Conservation (phyloP, 2,113 vertebrate genomes). For the Ornithorhynchus anatinus region DNA sequence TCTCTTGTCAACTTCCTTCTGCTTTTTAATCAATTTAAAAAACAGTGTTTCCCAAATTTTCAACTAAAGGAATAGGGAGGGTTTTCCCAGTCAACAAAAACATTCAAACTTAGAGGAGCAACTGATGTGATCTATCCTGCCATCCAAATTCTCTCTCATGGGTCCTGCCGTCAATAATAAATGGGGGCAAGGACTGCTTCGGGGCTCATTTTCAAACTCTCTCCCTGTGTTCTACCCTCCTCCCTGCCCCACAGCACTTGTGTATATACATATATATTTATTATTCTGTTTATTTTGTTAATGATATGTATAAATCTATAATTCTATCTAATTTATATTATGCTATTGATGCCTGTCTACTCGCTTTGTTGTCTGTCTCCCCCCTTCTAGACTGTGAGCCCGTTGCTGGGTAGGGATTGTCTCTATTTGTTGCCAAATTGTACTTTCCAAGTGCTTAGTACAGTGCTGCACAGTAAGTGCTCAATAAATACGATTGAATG, state of each 20-base stretch:
- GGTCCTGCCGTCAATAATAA: slow-evolving; percentile 39
- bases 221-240: background rate
- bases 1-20: slow-evolving; percentile 37
- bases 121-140: slow-evolving; percentile 3
- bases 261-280: background rate
- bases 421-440: too few relatives aligned
- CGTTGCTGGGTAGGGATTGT: too few relatives aligned
- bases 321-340: too few relatives aligned
- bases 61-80: background rate
- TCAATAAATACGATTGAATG: too few relatives aligned
- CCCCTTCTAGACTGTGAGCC: too few relatives aligned
- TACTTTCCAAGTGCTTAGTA: too few relatives aligned
- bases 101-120: slow-evolving; percentile 11
- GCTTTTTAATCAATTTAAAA: slow-evolving; percentile 49
- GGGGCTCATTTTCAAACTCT: background rate
- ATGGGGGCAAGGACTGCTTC: slow-evolving; percentile 5
- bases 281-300: too few relatives aligned
- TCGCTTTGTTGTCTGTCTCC: too few relatives aligned
- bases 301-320: too few relatives aligned
- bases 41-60: slow-evolving; percentile 20
- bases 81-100: slow-evolving; percentile 5
- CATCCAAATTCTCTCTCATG: background rate
- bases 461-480: too few relatives aligned
- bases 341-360: too few relatives aligned
- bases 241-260: background rate